These are phyloP conservation scores for Lampris incognitus DNA, from an alignment of 2,113 vertebrate species.

Conservation along the genomic window DNA sequence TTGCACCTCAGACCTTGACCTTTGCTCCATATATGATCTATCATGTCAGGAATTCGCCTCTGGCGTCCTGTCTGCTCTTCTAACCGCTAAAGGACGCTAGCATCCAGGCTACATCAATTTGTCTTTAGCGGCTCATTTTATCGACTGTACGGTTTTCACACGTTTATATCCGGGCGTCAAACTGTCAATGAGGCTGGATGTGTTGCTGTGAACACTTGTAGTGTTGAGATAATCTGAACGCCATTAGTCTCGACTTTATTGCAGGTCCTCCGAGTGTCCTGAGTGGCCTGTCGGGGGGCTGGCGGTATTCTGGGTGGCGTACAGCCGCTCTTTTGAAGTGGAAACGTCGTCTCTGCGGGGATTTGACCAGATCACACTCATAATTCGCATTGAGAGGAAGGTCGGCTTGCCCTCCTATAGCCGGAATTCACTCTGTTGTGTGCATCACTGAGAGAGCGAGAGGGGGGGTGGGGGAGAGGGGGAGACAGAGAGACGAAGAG, in stretches of 20 bases:
- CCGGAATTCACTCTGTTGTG: conserved; percentile 28
- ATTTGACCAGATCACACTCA: conserved; percentile 72
- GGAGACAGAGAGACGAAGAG: background rate
- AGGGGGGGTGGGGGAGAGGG: background rate
- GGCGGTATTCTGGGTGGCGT: conserved; percentile 71
- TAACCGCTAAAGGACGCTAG: conserved; percentile 47
- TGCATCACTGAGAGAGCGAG: background rate
- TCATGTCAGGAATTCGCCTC: conserved; percentile 71
- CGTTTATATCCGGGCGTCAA: conserved; percentile 26
- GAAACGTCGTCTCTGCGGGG: conserved; percentile 69
- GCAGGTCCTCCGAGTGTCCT: conserved; percentile 52
- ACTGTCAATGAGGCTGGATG: background rate
- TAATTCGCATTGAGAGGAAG: conserved; percentile 71
- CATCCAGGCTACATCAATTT: background rate
- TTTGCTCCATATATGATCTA: conserved; percentile 62
- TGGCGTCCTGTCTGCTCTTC: conserved; percentile 44
- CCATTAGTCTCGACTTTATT: conserved; percentile 53
- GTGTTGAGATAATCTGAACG: conserved; percentile 38
- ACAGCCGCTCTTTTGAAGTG: conserved; percentile 76
- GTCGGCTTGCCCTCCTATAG: conserved; percentile 61
- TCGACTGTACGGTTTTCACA: background rate
- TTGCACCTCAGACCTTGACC: conserved; percentile 74
- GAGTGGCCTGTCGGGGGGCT: conserved; percentile 54
- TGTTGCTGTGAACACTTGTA: conserved; percentile 16
- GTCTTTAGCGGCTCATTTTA: background rate